These are phyloP conservation scores for Sweltsa coloradensis DNA, from an alignment of 1,140 invertebrate species.

Conservation along the genomic window DNA sequence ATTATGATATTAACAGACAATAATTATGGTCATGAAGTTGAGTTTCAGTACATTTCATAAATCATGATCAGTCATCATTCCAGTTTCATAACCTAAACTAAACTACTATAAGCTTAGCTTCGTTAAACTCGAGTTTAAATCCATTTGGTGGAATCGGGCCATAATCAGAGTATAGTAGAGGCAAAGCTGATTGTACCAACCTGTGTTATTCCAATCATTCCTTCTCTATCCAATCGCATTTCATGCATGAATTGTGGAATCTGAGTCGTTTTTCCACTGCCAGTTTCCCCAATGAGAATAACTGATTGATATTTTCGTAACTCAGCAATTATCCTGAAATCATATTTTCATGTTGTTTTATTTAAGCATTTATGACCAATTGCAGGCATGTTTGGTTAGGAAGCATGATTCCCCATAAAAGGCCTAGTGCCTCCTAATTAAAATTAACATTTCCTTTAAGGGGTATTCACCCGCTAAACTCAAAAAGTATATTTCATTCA, in stretches of 20 bases:
- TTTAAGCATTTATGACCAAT: too few species aligned
- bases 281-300: constrained; percentile 80
- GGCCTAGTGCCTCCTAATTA: too few species aligned
- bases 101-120: neutral
- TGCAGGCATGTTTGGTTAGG: too few species aligned
- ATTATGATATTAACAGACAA: neutral
- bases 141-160: too few species aligned
- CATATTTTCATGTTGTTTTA: neutral
- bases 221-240: constrained; percentile 37
- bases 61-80: neutral
- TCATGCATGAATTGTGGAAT: constrained; percentile 69
- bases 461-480: too few species aligned
- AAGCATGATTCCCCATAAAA: too few species aligned
- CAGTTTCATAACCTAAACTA: neutral
- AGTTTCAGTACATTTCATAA: too few species aligned
- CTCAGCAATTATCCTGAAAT: constrained; percentile 38
- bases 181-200: constrained; percentile 21
- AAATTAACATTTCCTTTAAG: too few species aligned
- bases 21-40: too few species aligned
- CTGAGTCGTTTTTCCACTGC: constrained; percentile 84
- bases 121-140: too few species aligned
- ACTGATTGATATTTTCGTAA: constrained; percentile 43
- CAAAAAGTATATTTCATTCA: too few species aligned
- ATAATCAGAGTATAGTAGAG: neutral
- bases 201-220: constrained; percentile 66